A percentile compares a stretch with the other conserved stretches of the same genome.
phyloP scores from a whole-genome alignment of 2,888 invertebrate species.

The Platynereis dumerilii region DNA sequence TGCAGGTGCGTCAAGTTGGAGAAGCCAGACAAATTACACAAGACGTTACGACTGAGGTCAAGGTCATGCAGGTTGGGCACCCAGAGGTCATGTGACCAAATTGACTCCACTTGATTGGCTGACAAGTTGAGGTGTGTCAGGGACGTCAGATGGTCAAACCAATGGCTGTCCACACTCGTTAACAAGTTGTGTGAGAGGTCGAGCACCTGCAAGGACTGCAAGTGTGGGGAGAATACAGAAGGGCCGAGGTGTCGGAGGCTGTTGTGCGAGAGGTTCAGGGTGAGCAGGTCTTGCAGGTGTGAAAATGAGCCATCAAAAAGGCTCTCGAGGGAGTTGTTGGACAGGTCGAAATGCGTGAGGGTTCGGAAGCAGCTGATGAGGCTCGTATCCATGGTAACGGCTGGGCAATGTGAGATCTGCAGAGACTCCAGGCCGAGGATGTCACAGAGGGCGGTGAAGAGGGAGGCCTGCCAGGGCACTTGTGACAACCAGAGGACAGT shows the following conservation, averaged over 20 bases:
- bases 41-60: constrained; percentile 10
- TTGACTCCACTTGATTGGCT: background rate
- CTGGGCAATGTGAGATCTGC: too few species aligned
- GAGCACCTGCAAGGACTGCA: background rate
- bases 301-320: too few species aligned
- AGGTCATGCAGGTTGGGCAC: background rate
- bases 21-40: constrained; percentile 9
- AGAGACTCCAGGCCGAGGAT: too few species aligned
- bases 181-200: background rate
- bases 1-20: constrained; percentile 9
- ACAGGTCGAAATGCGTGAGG: too few species aligned
- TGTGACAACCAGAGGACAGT: constrained; percentile 12
- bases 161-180: too few species aligned
- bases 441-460: constrained; percentile 5
- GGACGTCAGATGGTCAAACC: background rate
- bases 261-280: constrained; percentile 18
- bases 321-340: too few species aligned
- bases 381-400: too few species aligned
- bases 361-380: too few species aligned
- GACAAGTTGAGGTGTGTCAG: constrained; percentile 5
- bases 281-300: background rate
- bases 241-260: background rate
- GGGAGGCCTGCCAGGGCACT: background rate
- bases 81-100: too few species aligned
- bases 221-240: background rate